A percentile compares a stretch with the other conserved stretches of the same genome.
Conservation (phyloP, 2,888 invertebrate species). For the Piscicola geometra region DNA sequence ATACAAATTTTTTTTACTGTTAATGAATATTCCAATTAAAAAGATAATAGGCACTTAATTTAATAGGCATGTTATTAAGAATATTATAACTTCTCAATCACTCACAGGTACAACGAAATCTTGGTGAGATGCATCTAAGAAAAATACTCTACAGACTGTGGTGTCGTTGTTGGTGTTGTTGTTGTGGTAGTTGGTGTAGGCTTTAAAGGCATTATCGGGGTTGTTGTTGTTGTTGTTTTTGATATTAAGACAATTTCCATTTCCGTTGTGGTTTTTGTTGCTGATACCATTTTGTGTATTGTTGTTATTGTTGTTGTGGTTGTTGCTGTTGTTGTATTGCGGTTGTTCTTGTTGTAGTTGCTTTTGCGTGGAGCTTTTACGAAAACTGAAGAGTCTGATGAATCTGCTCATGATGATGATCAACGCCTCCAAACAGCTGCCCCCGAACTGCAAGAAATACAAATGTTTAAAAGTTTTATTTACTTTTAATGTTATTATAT, state of each 20-base stretch:
- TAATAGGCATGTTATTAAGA: too few relatives aligned
- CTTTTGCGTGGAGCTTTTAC: conserved; percentile 22
- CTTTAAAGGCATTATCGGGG: too few relatives aligned
- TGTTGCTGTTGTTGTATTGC: not conserved
- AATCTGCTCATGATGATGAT: conserved; percentile 28
- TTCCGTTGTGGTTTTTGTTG: not conserved
- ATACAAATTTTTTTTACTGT: too few relatives aligned
- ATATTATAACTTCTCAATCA: too few relatives aligned
- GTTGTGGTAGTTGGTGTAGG: not conserved
- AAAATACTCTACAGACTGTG: conserved; percentile 27
- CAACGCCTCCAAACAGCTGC: too few relatives aligned
- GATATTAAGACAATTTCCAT: not conserved
- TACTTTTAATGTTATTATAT: too few relatives aligned
- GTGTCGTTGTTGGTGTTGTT: not conserved
- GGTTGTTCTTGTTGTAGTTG: not conserved
- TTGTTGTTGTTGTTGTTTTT: not conserved
- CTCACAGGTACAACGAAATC: conserved; percentile 33
- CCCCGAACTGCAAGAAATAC: too few relatives aligned
- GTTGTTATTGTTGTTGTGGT: not conserved
- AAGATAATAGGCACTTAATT: too few relatives aligned
- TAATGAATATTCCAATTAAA: too few relatives aligned
- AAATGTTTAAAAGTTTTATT: too few relatives aligned
- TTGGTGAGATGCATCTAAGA: conserved; percentile 30
- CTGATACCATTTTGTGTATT: too few relatives aligned
- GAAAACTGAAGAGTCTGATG: conserved; percentile 35